Conservation (phyloP, 2,888 invertebrate genomes). For the Ecdyonurus torrentis region DNA sequence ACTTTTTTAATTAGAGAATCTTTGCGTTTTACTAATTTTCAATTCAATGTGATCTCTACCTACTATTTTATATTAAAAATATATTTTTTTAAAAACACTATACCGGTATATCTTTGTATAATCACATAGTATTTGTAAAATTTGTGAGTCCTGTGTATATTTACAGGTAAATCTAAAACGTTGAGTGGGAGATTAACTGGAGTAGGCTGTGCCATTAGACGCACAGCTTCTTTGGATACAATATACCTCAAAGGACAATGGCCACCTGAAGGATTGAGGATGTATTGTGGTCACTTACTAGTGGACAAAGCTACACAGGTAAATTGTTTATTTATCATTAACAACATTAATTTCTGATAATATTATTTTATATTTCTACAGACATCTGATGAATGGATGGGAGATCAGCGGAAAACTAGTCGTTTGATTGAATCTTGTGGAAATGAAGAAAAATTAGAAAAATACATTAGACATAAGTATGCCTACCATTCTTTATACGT, state of each 20-base stretch:
- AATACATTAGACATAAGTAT: constrained; percentile 31
- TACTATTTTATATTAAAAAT: too few relatives aligned
- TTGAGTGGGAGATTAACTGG: constrained; percentile 31
- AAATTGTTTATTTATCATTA: constrained; percentile 16
- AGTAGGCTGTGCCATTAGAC: constrained; percentile 32
- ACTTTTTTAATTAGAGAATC: too few relatives aligned
- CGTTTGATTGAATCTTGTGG: constrained; percentile 27
- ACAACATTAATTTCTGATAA: not conserved
- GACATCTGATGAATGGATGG: constrained; percentile 47
- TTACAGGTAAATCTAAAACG: constrained; percentile 33
- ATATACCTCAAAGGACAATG: constrained; percentile 63
- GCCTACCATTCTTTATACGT: too few relatives aligned
- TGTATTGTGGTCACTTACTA: constrained; percentile 47
- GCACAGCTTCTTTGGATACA: constrained; percentile 64
- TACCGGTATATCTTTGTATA: too few relatives aligned
- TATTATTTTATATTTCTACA: constrained; percentile 21
- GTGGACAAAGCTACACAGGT: constrained; percentile 70
- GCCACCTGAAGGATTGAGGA: constrained; percentile 51
- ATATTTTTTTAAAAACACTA: too few relatives aligned
- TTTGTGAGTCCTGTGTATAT: too few relatives aligned
- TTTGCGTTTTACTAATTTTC: too few relatives aligned
- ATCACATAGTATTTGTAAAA: too few relatives aligned
- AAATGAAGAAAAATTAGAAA: constrained; percentile 41
- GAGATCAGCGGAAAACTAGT: constrained; percentile 32
- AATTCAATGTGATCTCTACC: too few relatives aligned